Base-by-base conservation (phyloP, 2,113 vertebrate species). In the Noctilio leporinus region DNA sequence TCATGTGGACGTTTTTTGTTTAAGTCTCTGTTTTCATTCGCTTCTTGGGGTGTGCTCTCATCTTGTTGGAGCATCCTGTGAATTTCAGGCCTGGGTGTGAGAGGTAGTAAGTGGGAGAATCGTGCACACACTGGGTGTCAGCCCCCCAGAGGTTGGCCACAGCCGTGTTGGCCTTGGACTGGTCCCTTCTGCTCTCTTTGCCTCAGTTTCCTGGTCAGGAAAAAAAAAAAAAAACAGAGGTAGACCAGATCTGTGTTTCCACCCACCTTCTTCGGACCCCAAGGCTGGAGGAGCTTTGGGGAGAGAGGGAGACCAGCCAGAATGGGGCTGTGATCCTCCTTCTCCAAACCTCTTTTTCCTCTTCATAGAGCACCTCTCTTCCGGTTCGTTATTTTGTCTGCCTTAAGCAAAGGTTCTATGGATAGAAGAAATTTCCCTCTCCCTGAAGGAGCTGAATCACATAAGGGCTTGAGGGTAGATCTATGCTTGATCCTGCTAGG, bases 61-160 rank as follows among this genome's bases (percentile, higher is more conserved):
- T 43, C n/a, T 22, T 51, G 57, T 40, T 47, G 69, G 75, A n/a
- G 55, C 17, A 0, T 77, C 2, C 55, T 2, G 0, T 40, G 67
- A 69, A 1, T 76, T 72, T 77, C 19, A 5, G 6, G 26, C 43
- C 38, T 43, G 88, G 19, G 26, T 45, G 30, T 33, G 65, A 72
- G 47, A 38, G 62, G 16, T 28, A n/a, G 15, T 24, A 19, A 19
- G 45, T 26, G 55, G 62, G 30, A 65, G 53, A 43, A 11, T 2
- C 20, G 1, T 1, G 10, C 40, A 15, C 0, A 10, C 9, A 0
- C n/a, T 5, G 40, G 16, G 53, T 22, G 3, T 45, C 11, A 26
- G 65, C 49, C 9, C 10, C 10, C 40, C 11, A 0, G 14, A 35
- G 43, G 70, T 86, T 45, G 53, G 55, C 47, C n/a, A n/a, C 47